Evolutionary conservation across 2,113 vertebrate genomes (phyloP).

Genomic region (Brachypodius melanocephalos): DNA sequence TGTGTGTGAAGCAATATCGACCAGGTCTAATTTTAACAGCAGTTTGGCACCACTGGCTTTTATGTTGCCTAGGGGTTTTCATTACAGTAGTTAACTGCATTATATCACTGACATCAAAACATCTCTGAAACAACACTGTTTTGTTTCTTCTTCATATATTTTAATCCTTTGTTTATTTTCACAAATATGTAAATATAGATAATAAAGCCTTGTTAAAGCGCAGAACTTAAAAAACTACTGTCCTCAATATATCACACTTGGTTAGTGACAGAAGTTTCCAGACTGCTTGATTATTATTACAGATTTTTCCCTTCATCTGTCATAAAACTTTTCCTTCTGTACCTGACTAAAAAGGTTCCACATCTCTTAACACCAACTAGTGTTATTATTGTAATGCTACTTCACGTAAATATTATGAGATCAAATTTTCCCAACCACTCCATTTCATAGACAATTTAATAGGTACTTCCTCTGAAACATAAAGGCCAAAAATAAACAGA

Average conservation of each 20-base stretch:
- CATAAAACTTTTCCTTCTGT: background rate
- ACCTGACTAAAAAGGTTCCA: background rate
- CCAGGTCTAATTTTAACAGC: conserved; percentile 56
- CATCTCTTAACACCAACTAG: background rate
- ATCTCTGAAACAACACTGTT: background rate
- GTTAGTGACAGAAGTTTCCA: background rate
- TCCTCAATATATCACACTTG: background rate
- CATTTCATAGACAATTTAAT: background rate
- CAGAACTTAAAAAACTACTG: conserved; percentile 15
- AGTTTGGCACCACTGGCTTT: conserved; percentile 8
- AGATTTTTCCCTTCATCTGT: background rate
- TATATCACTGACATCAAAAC: conserved; percentile 33
- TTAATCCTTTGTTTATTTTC: conserved; percentile 41
- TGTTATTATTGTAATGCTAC: background rate
- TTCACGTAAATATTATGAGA: conserved; percentile 42
- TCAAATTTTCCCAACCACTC: background rate
- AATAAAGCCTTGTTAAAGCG: background rate
- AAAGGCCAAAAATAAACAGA: background rate
- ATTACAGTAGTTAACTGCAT: conserved; percentile 16
- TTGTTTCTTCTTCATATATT: conserved; percentile 22
- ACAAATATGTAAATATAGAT: conserved; percentile 23
- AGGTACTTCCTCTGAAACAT: background rate
- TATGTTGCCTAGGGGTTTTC: conserved; percentile 23
- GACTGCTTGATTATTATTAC: background rate
- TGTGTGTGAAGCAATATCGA: conserved; percentile 15